Evolutionary conservation across 2,797 vertebrate genomes (phyloP), one percentile per base, ranked within the genome.

Genomic region (Lacerta bilineata): DNA sequence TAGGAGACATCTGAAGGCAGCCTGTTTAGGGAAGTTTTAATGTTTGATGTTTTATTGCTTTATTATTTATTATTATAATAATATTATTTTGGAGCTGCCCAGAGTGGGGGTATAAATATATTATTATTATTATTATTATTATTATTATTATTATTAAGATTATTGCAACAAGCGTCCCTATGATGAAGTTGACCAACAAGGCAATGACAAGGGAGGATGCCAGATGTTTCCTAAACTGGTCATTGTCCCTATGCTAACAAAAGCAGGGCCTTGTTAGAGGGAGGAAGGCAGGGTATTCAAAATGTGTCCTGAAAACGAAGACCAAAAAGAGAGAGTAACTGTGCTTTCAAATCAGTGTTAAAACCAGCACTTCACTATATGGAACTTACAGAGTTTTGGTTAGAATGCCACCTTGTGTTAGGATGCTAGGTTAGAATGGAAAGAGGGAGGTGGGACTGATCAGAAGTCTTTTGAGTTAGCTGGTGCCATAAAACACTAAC

Each of bases 401-500:
- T 97, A 97, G 93, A 91, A 91, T 29, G 1, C 88, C 71, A 80
- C 87, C 90, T 88, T 75, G 61, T 75, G 90, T 92, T 93, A 95
- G 90, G 91, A 93, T 88, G 74, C 94, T 91, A 93, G 93, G 88
- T 95, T 94, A 92, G 91, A 91, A 94, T 50, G 39, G 83, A 93
- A 93, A 93, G 91, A 89, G 91, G 93, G 23, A 89, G 93, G 36
- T 71, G 69, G 46, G 89, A 18, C 43, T 90, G 64, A 41, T 55
- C 94, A 88, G 8, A 68, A 46, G 55, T 94, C 86, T 83, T 83
- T 66, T 17, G 59, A 85, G 95, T 97, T 97, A 97, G 96, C 95
- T 94, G 94, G 91, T 95, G 94, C 90, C 92, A 93, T 93, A 95
- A 64, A 93, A 96, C 87, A 59, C 89, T 77, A 50, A 85, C 94